Evolutionary conservation across 1,140 invertebrate genomes (phyloP).

Genomic region (Ceratina calcarata): DNA sequence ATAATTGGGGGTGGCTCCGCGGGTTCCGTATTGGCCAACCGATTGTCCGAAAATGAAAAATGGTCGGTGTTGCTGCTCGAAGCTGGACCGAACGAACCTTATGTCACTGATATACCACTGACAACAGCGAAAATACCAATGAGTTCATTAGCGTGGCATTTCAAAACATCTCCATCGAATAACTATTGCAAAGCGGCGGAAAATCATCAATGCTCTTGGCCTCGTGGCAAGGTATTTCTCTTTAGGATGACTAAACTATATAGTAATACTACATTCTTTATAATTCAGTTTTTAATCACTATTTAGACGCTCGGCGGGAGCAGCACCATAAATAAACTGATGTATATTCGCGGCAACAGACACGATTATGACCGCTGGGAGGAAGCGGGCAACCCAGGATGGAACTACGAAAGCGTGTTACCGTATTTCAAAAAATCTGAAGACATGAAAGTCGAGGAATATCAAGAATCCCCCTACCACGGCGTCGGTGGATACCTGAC

Average conservation of each 20-base stretch:
- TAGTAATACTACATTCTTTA: too few relatives aligned
- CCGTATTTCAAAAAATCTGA: slow-evolving; percentile 91
- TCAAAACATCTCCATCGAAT: slow-evolving; percentile 86
- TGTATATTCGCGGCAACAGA: slow-evolving; percentile 92
- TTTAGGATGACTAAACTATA: too few relatives aligned
- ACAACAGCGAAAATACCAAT: slow-evolving; percentile 87
- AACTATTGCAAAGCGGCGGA: slow-evolving; percentile 85
- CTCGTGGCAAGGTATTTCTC: slow-evolving; percentile 84
- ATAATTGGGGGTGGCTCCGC: slow-evolving; percentile 92
- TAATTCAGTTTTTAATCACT: too few relatives aligned
- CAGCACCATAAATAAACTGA: slow-evolving; percentile 92
- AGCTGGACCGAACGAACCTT: slow-evolving; percentile 89
- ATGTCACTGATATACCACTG: slow-evolving; percentile 87
- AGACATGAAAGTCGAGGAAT: slow-evolving; percentile 84
- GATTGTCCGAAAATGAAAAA: slow-evolving; percentile 85
- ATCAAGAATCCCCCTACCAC: slow-evolving; percentile 84
- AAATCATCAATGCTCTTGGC: slow-evolving; percentile 85
- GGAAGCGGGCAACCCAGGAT: slow-evolving; percentile 86
- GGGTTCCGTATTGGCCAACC: slow-evolving; percentile 89
- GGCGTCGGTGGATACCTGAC: slow-evolving; percentile 84
- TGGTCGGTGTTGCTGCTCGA: slow-evolving; percentile 90
- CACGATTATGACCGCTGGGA: slow-evolving; percentile 90
- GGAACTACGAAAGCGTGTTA: slow-evolving; percentile 89
- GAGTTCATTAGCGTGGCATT: slow-evolving; percentile 89
- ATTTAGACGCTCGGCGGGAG: slow-evolving; percentile 88